Evolutionary conservation across 2,797 vertebrate species (phyloP).

Genomic region (Sebastes steindachneri): DNA sequence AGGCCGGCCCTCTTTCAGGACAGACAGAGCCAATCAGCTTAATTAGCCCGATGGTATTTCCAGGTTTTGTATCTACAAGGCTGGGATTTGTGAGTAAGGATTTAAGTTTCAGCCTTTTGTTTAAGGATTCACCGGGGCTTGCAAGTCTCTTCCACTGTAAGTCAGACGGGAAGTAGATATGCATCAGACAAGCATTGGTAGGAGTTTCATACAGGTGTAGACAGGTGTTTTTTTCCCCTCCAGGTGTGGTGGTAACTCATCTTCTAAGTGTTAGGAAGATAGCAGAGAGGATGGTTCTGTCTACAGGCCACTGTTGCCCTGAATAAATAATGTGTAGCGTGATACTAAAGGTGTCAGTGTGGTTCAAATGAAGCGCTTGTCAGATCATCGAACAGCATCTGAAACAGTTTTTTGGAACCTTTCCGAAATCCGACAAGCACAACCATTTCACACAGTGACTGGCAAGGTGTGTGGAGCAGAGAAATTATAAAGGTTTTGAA

Average conservation of each 20-base stretch:
- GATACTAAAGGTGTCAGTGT: neutral
- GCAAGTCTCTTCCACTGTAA: conserved; percentile 49
- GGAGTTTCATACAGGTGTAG: conserved; percentile 43
- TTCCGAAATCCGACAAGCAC: neutral
- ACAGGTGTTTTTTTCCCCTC: neutral
- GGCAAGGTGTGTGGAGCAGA: neutral
- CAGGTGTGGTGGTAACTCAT: conserved; percentile 17
- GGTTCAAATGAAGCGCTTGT: neutral
- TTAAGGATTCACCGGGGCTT: conserved; percentile 60
- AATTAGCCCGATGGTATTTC: conserved; percentile 75
- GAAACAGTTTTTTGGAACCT: neutral
- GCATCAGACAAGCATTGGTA: conserved; percentile 38
- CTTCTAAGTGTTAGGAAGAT: conserved; percentile 14
- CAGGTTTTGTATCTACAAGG: conserved; percentile 74
- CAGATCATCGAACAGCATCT: neutral
- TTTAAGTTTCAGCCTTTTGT: conserved; percentile 68
- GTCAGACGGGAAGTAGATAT: conserved; percentile 45
- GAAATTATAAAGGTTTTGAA: neutral
- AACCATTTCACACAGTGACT: neutral
- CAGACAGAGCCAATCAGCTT: conserved; percentile 74
- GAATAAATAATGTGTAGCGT: neutral
- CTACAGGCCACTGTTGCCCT: neutral
- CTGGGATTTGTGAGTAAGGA: conserved; percentile 70
- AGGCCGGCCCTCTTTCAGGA: conserved; percentile 67
- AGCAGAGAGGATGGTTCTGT: neutral